Evolutionary conservation across 2,113 vertebrate genomes (phyloP), one percentile per base, ranked within the genome.

Genomic region (Charadrius vociferus): DNA sequence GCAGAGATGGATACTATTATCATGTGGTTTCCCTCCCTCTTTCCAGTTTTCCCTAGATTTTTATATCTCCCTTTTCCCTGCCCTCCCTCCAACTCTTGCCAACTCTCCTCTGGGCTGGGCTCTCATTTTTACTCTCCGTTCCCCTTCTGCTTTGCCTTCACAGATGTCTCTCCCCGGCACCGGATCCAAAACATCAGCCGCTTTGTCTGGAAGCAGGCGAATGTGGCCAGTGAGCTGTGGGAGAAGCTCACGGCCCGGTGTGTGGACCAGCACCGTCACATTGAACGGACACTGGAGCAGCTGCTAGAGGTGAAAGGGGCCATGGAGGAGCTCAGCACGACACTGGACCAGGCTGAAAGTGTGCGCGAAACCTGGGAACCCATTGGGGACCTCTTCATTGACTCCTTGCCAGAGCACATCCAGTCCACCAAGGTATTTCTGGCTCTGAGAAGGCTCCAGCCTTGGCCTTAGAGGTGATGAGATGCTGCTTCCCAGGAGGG

Each of bases 181-280:
- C 97, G 99, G 29, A 99, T 99, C 94, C 98, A 99, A 89, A 99
- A 99, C 90, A 98, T 99, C 92, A 99, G 99, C 90, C 99, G 99
- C 65, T 99, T 99, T 19, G 99, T 99, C 32, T 99, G 99, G 99
- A 99, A 99, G 90, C 99, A 99, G 98, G 99, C 99, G 0, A 99
- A 99, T 0, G 99, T 99, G 94, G 98, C 99, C 90, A 99, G 99
- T 7, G 99, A 99, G 97, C 98, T 99, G 67, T 99, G 99, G 99
- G 99, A 99, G 86, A 99, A 99, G 95, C 97, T 99, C 97, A 99
- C 99, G 0, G 99, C 99, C 3, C 99, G 99, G 26, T 99, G 99
- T 2, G 98, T 99, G 81, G 99, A 99, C 96, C 99, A 99, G 71
- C 99, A 99, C 74, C 99, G 99, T 53, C 99, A 99, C 95, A 99